Evolutionary conservation across 2,888 invertebrate genomes (phyloP), one percentile per base, ranked within the genome.

Genomic region (Pomacea canaliculata): DNA sequence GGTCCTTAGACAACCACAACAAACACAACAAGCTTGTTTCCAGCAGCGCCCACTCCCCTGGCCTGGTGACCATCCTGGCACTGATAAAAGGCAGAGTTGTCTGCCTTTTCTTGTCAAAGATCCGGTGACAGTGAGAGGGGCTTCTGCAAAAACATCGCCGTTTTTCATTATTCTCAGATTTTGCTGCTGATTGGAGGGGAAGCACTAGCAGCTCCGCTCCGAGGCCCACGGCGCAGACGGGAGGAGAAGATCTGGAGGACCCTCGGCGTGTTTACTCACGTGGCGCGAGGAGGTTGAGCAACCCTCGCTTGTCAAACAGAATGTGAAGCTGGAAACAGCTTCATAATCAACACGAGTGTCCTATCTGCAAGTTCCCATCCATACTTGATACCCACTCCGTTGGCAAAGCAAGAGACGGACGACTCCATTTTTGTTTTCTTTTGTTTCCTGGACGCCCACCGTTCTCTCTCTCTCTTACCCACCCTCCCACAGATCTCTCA

Each of bases 301-400:
- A 63, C 27, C 63, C 23, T n/a, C 12, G 63, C n/a, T n/a, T n/a
- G 63, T 27, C 63, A 27, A 63, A 23, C 27, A 27, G 27, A 63
- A 27, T 63, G 63, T 10, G 63, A 63, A 27, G 63, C 23, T n/a
- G 63, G 19, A 63, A 63, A 27, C 63, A 23, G 63, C 51, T 56
- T 56, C 51, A 56, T 56, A 56, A 56, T 56, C 51, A 56, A 16
- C 51, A 56, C 23, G 63, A 63, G 63, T 63, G 63, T 63, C 63
- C 63, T 63, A 63, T 63, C 63, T 63, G n/a, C 63, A 16, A n/a
- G 23, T n/a, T 63, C 63, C 63, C 63, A 63, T 63, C 63, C 63
- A 27, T 19, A n/a, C 63, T n/a, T 63, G 63, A 23, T 23, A 63
- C 19, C 63, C n/a, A 27, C n/a, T 63, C 27, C 10, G 10, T 63